Conservation (phyloP, 2,113 vertebrate species). For the Mus musculus region DNA sequence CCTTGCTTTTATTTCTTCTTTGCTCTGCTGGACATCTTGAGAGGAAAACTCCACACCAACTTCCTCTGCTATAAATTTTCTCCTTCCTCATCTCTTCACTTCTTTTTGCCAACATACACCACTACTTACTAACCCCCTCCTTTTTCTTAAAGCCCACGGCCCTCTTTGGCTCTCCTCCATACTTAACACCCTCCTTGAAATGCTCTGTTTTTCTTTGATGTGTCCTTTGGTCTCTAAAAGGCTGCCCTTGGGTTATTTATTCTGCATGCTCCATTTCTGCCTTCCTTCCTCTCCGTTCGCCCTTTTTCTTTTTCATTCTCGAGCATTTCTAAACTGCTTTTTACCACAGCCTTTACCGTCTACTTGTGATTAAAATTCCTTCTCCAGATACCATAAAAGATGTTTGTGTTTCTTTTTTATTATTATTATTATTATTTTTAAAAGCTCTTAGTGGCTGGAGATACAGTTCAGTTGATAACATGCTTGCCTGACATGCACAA, state of each 20-base stretch:
- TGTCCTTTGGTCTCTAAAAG: slow-evolving; percentile 55
- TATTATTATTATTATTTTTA: neutral
- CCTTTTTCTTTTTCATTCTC: neutral
- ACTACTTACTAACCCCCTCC: slow-evolving; percentile 35
- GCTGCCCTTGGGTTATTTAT: slow-evolving; percentile 6
- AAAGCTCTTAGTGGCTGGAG: neutral
- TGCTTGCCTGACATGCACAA: neutral
- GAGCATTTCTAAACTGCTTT: slow-evolving; percentile 46
- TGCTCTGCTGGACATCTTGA: slow-evolving; percentile 74
- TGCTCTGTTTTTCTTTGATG: slow-evolving; percentile 49
- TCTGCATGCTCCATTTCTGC: slow-evolving; percentile 53
- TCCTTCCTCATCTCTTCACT: slow-evolving; percentile 69
- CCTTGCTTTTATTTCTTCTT: slow-evolving; percentile 61
- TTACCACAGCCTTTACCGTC: neutral
- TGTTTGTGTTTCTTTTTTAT: neutral
- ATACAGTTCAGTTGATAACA: neutral
- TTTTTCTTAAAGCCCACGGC: slow-evolving; percentile 37
- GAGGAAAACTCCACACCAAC: slow-evolving; percentile 80
- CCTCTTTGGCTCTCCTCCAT: slow-evolving; percentile 66
- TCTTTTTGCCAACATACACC: slow-evolving; percentile 76
- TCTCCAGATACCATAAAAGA: slow-evolving; percentile 25
- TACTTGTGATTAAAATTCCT: slow-evolving; percentile 45
- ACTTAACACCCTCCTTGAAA: slow-evolving; percentile 64
- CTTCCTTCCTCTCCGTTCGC: slow-evolving; percentile 50
- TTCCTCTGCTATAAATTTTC: slow-evolving; percentile 79